These are phyloP conservation scores for Spongia lamella DNA, from an alignment of 37 sponge, comb jelly and placozoan species.

Conservation along the genomic window DNA sequence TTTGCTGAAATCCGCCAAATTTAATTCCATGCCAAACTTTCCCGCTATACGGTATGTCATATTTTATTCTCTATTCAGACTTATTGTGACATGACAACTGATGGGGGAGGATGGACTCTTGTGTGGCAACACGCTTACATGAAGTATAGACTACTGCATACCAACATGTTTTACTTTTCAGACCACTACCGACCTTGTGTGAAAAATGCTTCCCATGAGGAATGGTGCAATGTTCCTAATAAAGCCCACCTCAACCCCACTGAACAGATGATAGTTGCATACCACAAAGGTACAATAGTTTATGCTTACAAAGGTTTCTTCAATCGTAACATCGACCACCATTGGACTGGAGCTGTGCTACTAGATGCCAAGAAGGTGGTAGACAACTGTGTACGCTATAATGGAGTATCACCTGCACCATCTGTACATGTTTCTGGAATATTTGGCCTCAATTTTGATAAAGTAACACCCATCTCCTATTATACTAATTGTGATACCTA, in stretches of 20 bases:
- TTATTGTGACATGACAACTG: too few relatives aligned
- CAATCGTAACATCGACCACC: conserved; percentile 23
- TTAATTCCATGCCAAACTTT: too few relatives aligned
- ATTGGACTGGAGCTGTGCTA: conserved; percentile 25
- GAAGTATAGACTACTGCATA: too few relatives aligned
- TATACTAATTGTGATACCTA: background rate
- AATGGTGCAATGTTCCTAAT: background rate
- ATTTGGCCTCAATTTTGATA: conserved; percentile 21
- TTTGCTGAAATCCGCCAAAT: too few relatives aligned
- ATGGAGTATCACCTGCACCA: conserved; percentile 15
- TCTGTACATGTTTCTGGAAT: background rate
- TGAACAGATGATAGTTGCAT: conserved; percentile 36
- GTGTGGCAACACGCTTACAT: too few relatives aligned
- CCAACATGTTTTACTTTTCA: too few relatives aligned
- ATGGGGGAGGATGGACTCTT: too few relatives aligned
- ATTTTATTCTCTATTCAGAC: too few relatives aligned
- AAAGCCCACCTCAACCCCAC: conserved; percentile 16
- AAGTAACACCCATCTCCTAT: background rate
- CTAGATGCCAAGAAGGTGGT: conserved; percentile 4
- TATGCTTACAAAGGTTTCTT: conserved; percentile 30
- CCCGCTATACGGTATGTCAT: too few relatives aligned
- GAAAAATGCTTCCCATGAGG: too few relatives aligned
- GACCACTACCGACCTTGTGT: too few relatives aligned
- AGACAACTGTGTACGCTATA: conserved; percentile 7
- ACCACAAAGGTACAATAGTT: conserved; percentile 26